A percentile compares a stretch with the other conserved stretches of the same genome.
Conservation (phyloP, 2,113 vertebrate genomes). For the Dromaius novaehollandiae region DNA sequence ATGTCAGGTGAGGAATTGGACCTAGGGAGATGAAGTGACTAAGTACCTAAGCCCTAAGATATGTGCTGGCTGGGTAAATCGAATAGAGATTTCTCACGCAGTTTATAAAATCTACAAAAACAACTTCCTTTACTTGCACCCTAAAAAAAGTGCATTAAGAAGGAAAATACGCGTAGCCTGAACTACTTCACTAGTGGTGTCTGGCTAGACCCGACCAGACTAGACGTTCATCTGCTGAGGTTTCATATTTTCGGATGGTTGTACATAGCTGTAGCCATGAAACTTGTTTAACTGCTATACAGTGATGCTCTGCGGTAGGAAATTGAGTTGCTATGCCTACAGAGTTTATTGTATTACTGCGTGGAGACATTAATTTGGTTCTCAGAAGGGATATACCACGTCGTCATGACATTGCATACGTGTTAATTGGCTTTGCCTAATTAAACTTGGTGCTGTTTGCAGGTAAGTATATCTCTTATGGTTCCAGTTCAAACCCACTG, state of each 20-base stretch:
- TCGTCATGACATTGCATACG: rapidly evolving
- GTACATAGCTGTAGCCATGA: background rate
- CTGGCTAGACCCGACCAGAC: background rate
- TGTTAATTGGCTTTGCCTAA: background rate
- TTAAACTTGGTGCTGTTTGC: background rate
- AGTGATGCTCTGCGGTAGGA: background rate
- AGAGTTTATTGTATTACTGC: background rate
- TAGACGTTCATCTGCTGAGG: no score
- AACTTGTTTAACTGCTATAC: background rate
- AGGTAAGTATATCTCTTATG: rapidly evolving
- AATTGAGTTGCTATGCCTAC: background rate
- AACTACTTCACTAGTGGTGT: background rate
- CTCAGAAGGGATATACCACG: background rate
- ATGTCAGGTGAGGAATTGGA: background rate
- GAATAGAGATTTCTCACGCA: background rate
- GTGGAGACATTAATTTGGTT: background rate
- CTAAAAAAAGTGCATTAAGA: background rate
- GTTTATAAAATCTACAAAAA: background rate
- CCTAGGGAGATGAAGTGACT: background rate
- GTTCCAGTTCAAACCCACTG: background rate
- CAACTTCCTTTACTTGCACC: background rate
- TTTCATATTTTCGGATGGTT: background rate
- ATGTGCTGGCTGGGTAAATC: background rate
- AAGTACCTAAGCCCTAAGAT: background rate
- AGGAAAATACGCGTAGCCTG: background rate